phyloP scores from a whole-genome alignment of 2,888 invertebrate species.

The Sesia bembeciformis region DNA sequence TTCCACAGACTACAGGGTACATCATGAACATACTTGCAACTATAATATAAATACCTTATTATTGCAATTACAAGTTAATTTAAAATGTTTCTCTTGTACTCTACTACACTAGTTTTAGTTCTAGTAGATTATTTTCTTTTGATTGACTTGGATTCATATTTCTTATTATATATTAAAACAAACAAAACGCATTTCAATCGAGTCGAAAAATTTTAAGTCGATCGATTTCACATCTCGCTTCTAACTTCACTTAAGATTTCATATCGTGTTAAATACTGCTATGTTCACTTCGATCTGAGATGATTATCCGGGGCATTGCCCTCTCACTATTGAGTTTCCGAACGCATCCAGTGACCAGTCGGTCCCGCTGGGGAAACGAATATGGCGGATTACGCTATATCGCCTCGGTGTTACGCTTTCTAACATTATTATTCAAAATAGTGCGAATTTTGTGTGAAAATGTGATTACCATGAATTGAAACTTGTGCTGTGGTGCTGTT shows the following conservation, averaged over 20 bases:
- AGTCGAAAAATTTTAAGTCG: background rate
- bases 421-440: constrained; percentile 32
- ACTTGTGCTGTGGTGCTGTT: constrained; percentile 49
- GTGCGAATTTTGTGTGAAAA: constrained; percentile 61
- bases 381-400: constrained; percentile 51
- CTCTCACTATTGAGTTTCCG: constrained; percentile 63
- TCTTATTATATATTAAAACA: too few species aligned
- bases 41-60: too few species aligned
- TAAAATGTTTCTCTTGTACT: too few species aligned
- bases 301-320: constrained; percentile 59
- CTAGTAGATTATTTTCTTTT: too few species aligned
- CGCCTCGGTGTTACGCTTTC: constrained; percentile 22
- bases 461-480: constrained; percentile 71
- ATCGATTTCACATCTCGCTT: background rate
- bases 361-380: constrained; percentile 28
- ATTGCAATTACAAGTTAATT: too few species aligned
- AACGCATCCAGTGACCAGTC: constrained; percentile 36
- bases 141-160: too few species aligned
- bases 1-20: too few species aligned
- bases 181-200: too few species aligned
- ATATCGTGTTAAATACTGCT: constrained; percentile 5
- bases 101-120: too few species aligned
- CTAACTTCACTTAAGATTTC: constrained; percentile 2
- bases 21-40: too few species aligned
- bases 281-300: constrained; percentile 26